These are phyloP conservation scores for Hylia prasina DNA, from an alignment of 2,113 vertebrate genomes.

Conservation along the genomic window DNA sequence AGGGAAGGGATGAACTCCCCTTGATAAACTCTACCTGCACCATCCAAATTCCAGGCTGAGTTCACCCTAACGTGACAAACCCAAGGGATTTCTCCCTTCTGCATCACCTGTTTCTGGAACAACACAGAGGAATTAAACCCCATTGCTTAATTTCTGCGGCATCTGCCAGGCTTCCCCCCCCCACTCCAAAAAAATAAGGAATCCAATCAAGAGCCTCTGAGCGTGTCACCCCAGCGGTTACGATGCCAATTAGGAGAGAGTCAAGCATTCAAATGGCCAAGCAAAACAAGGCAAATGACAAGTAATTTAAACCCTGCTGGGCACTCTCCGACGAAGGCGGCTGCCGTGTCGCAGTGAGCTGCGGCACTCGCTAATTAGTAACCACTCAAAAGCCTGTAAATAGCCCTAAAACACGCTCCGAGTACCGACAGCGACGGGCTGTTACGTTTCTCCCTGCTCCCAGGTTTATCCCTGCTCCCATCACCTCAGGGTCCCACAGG, in stretches of 20 bases:
- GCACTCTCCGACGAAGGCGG: neutral
- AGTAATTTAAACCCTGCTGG: conserved; percentile 57
- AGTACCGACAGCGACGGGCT: rapidly evolving
- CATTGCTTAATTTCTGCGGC: neutral
- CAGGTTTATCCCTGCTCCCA: neutral
- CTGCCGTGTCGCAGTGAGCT: neutral
- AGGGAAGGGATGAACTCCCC: neutral
- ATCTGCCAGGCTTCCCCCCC: neutral
- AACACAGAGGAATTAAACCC: neutral
- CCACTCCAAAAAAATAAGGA: neutral
- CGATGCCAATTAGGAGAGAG: conserved; percentile 47
- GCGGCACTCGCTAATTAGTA: conserved; percentile 34
- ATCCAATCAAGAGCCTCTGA: conserved; percentile 27
- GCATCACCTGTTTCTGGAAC: neutral
- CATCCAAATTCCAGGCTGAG: neutral
- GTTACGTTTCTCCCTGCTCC: neutral
- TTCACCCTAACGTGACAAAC: neutral
- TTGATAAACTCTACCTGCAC: neutral
- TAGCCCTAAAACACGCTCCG: neutral
- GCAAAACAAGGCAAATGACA: conserved; percentile 59
- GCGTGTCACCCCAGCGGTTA: conserved; percentile 15
- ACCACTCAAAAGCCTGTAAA: neutral
- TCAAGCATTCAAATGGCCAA: conserved; percentile 49
- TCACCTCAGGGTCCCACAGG: neutral
- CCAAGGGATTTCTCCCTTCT: neutral